Conservation (phyloP, 2,797 vertebrate genomes). For the Glossophaga mutica region DNA sequence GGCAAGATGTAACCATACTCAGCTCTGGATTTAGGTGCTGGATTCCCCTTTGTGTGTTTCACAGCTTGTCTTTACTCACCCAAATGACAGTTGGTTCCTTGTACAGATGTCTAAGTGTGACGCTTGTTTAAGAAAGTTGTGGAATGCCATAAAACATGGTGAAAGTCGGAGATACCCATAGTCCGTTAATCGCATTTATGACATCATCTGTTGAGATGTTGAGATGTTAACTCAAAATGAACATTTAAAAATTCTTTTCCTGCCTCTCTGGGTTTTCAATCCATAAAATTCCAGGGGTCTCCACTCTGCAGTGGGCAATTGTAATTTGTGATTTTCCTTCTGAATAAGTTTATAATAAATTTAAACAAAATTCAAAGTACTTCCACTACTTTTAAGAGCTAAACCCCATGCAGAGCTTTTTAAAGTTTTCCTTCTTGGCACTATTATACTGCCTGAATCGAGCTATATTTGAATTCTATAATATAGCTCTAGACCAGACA, state of each 20-base stretch:
- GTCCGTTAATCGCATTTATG: conserved; percentile 19
- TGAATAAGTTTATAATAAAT: not conserved
- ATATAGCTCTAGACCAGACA: not conserved
- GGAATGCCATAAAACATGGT: not conserved
- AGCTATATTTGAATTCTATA: not conserved
- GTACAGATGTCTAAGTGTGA: not conserved
- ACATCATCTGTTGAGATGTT: conserved; percentile 5
- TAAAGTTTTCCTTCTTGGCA: not conserved
- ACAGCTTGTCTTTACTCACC: not conserved
- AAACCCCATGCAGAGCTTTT: not conserved
- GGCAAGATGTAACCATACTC: not conserved
- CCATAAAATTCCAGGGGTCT: not conserved
- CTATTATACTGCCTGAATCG: not conserved
- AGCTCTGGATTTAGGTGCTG: not conserved
- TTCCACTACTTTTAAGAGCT: not conserved
- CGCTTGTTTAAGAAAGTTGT: not conserved
- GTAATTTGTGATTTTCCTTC: conserved; percentile 20
- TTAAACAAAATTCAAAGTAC: not conserved
- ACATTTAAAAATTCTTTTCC: conserved; percentile 27
- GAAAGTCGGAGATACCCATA: not conserved
- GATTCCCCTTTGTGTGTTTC: not conserved
- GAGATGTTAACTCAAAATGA: conserved; percentile 29
- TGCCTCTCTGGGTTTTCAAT: conserved; percentile 11
- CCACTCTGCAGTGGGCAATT: not conserved
- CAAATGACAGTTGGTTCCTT: not conserved